These are phyloP conservation scores for Nerophis ophidion DNA, from an alignment of 2,113 vertebrate genomes.

Conservation along the genomic window DNA sequence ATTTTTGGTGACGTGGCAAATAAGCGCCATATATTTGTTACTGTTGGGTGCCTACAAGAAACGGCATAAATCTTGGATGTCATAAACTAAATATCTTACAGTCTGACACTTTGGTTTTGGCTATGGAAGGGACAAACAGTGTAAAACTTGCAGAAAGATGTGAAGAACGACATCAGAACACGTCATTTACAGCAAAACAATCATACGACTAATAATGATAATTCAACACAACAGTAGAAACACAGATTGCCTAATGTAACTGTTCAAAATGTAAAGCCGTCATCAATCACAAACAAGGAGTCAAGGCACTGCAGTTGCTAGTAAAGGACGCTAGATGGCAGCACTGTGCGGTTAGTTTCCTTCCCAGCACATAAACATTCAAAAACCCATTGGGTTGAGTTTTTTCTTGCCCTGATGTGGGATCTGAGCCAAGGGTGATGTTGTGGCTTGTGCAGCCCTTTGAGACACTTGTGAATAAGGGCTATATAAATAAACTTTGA, in stretches of 20 bases:
- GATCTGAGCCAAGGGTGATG: no score
- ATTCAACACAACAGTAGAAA: slow-evolving; percentile 24
- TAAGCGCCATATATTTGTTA: no score
- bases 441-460: no score
- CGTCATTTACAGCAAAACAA: slow-evolving; percentile 31
- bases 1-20: no score
- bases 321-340: slow-evolving; percentile 16
- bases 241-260: slow-evolving; percentile 12
- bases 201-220: slow-evolving; percentile 12
- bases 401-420: no score
- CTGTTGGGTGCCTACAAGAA: no score
- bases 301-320: slow-evolving; percentile 21
- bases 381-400: no score
- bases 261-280: slow-evolving; percentile 14
- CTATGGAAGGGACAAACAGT: slow-evolving; percentile 10
- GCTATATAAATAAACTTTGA: no score
- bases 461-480: no score
- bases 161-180: slow-evolving; percentile 13
- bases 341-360: not conserved
- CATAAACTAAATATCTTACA: no score
- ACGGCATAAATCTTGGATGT: no score
- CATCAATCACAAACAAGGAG: slow-evolving; percentile 20
- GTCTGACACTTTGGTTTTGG: not conserved
- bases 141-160: slow-evolving; percentile 1
- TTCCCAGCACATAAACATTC: slow-evolving; percentile 18